These are phyloP conservation scores for Pangasius djambal DNA, from an alignment of 2,797 vertebrate genomes.

Conservation along the genomic window DNA sequence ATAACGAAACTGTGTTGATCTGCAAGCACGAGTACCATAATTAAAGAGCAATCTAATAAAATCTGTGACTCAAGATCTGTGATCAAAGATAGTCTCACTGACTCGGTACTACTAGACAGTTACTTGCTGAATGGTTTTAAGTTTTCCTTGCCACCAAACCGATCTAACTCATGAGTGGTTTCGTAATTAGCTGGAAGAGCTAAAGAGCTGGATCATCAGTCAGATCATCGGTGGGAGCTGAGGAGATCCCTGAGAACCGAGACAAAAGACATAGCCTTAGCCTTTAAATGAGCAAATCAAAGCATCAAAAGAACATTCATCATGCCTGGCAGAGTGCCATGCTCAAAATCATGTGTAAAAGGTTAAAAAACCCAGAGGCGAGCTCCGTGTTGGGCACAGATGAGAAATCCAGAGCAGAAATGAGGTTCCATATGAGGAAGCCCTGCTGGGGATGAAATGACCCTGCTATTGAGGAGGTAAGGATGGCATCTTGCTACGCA, in stretches of 20 bases:
- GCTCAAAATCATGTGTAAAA: conserved; percentile 48
- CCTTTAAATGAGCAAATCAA: conserved; percentile 43
- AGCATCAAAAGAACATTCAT: conserved; percentile 41
- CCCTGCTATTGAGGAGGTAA: conserved; percentile 63
- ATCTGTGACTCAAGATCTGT: not conserved
- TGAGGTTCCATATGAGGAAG: conserved; percentile 61
- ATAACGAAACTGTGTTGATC: not conserved
- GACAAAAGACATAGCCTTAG: conserved; percentile 37
- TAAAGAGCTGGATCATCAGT: not conserved
- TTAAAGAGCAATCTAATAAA: not conserved
- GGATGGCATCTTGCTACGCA: conserved; percentile 61
- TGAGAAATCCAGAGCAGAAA: conserved; percentile 64
- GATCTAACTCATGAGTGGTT: not conserved
- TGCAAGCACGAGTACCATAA: not conserved
- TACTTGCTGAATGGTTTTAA: not conserved
- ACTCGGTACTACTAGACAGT: not conserved
- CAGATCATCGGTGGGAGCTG: not conserved
- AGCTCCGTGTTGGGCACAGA: conserved; percentile 42
- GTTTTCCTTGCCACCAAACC: no score
- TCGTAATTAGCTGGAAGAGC: not conserved
- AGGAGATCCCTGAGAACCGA: not conserved
- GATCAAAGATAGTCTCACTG: not conserved
- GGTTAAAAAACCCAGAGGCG: conserved; percentile 44
- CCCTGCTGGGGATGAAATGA: conserved; percentile 71
- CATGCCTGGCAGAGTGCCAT: conserved; percentile 37